Evolutionary conservation across 2,797 vertebrate species (phyloP).

Genomic region (Coregonus ussuriensis): DNA sequence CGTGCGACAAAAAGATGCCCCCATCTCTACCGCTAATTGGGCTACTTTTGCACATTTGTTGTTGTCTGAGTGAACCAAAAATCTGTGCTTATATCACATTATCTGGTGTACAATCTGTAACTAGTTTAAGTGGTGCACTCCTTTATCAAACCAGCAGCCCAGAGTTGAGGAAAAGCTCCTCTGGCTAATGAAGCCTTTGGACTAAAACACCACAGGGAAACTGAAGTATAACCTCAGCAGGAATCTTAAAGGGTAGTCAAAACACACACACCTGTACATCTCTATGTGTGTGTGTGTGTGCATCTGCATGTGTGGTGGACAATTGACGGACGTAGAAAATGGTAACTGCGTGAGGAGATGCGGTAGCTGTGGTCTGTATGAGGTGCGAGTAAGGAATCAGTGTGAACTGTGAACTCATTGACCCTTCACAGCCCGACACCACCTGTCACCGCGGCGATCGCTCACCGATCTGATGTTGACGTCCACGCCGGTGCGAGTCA

Average conservation of each 20-base stretch:
- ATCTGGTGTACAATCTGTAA: too few relatives aligned
- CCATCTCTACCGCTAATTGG: too few relatives aligned
- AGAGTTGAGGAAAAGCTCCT: background rate
- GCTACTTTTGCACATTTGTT: too few relatives aligned
- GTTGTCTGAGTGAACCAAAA: too few relatives aligned
- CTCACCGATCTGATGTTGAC: slow-evolving; percentile 82
- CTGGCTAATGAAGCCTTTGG: slow-evolving; percentile 19
- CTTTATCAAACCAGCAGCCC: slow-evolving; percentile 7
- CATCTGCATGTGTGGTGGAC: too few relatives aligned
- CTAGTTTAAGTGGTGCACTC: too few relatives aligned
- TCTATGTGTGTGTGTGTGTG: too few relatives aligned
- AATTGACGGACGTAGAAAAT: background rate
- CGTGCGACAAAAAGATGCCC: too few relatives aligned
- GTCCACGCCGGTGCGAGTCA: slow-evolving; percentile 74
- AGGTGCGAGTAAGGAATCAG: background rate
- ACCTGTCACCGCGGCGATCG: slow-evolving; percentile 21
- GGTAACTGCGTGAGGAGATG: background rate
- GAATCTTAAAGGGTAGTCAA: background rate
- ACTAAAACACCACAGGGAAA: slow-evolving; percentile 23
- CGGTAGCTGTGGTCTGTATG: background rate
- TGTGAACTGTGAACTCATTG: background rate
- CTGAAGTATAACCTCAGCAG: too few relatives aligned
- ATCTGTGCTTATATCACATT: too few relatives aligned
- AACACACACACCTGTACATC: too few relatives aligned
- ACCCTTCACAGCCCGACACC: slow-evolving; percentile 43